A percentile compares a stretch with the other conserved stretches of the same genome.
Evolutionary conservation across 2,888 invertebrate species (phyloP).

Genomic region (Mantis religiosa): DNA sequence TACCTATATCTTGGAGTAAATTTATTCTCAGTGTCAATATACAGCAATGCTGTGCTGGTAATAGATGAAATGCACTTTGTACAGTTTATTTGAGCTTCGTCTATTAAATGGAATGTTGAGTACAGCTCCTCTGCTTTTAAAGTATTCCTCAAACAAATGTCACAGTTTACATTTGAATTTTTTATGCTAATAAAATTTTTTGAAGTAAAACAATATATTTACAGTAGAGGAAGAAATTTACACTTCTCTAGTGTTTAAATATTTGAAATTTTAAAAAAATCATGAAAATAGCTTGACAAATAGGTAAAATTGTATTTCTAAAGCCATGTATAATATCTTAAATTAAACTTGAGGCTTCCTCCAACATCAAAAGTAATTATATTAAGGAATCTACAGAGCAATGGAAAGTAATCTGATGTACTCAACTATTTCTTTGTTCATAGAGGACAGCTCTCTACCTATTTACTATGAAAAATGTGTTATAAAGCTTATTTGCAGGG

Average conservation of each 20-base stretch:
- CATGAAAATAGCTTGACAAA: not conserved
- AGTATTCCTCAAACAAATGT: not conserved
- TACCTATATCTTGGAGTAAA: not conserved
- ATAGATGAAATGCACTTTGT: not conserved
- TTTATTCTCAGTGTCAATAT: not conserved
- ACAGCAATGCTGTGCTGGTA: not conserved
- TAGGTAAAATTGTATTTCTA: not conserved
- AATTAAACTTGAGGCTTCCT: not conserved
- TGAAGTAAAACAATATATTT: no score
- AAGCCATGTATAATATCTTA: not conserved
- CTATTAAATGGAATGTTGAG: not conserved
- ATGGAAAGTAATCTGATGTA: not conserved
- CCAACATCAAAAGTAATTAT: not conserved
- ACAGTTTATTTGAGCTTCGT: not conserved
- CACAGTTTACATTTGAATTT: no score
- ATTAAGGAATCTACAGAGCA: not conserved
- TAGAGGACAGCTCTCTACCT: not conserved
- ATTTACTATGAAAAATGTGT: not conserved
- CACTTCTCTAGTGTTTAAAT: not conserved
- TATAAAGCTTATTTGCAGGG: constrained; percentile 8
- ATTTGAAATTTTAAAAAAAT: not conserved
- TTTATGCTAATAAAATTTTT: no score
- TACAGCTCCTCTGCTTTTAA: not conserved
- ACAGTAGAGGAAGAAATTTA: not conserved
- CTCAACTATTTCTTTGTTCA: not conserved